Evolutionary conservation across 2,888 invertebrate genomes (phyloP).

Genomic region (Zygaena filipendulae): DNA sequence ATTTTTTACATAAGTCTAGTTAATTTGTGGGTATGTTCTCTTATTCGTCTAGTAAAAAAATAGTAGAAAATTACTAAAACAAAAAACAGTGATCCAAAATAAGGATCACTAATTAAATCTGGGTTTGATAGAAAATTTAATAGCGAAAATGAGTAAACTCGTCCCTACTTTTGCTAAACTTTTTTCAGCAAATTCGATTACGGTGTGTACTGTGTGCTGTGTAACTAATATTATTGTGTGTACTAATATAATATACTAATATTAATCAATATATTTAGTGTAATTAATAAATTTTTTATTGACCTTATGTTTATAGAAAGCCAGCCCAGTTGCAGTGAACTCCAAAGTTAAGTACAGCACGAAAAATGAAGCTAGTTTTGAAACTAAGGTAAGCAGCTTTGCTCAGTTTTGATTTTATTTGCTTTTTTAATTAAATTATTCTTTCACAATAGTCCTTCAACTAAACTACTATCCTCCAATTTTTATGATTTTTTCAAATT

Average conservation of each 20-base stretch:
- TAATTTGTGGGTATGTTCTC: too few species aligned
- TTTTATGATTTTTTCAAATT: constrained; percentile 24
- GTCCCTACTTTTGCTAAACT: constrained; percentile 45
- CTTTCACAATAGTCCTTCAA: too few species aligned
- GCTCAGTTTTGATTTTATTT: too few species aligned
- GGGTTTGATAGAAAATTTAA: constrained; percentile 37
- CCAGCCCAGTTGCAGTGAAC: constrained; percentile 33
- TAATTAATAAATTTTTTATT: constrained; percentile 5
- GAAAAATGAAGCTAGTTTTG: constrained; percentile 71
- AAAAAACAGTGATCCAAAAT: constrained; percentile 26
- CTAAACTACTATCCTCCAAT: too few species aligned
- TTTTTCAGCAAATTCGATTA: constrained; percentile 33
- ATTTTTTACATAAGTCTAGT: too few species aligned
- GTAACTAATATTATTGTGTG: constrained; percentile 4
- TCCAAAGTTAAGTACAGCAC: constrained; percentile 70
- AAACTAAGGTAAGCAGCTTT: constrained; percentile 64
- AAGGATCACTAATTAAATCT: constrained; percentile 40
- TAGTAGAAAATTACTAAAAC: too few species aligned
- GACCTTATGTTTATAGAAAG: constrained; percentile 47
- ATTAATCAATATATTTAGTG: constrained; percentile 5
- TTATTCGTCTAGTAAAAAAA: too few species aligned
- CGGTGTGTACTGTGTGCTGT: constrained; percentile 31
- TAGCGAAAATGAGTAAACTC: constrained; percentile 50
- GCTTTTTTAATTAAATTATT: too few species aligned
- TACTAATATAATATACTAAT: constrained; percentile 3